These are phyloP conservation scores for Stenchaetothrips biformis DNA, from an alignment of 2,888 invertebrate genomes.

Conservation along the genomic window DNA sequence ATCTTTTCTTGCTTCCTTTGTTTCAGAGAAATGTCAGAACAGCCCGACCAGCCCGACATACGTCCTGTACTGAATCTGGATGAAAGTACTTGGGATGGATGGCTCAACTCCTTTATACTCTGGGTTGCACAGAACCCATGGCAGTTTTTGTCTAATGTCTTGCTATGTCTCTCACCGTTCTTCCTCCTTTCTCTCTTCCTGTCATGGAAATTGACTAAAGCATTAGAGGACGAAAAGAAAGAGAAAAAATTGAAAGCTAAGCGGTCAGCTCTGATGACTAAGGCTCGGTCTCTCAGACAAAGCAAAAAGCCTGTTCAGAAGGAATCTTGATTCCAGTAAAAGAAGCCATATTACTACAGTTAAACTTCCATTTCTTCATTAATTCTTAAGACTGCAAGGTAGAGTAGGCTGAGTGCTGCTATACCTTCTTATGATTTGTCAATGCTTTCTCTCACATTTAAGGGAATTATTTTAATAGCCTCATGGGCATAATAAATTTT, in stretches of 20 bases:
- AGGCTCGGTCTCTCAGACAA: slow-evolving; percentile 16
- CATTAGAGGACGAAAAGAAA: slow-evolving; percentile 51
- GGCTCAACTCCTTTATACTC: slow-evolving; percentile 41
- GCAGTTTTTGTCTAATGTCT: slow-evolving; percentile 50
- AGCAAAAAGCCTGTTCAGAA: neutral
- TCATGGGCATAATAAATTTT: too few species aligned
- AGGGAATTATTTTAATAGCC: too few species aligned
- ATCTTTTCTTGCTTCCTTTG: neutral
- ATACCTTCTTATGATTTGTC: too few species aligned
- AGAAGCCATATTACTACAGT: neutral
- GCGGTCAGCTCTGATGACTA: slow-evolving; percentile 40
- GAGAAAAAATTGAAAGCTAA: slow-evolving; percentile 43
- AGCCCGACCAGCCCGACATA: neutral
- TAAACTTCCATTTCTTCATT: neutral
- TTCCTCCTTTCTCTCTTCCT: slow-evolving; percentile 50
- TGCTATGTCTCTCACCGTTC: slow-evolving; percentile 50
- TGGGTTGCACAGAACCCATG: slow-evolving; percentile 44
- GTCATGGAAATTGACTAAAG: slow-evolving; percentile 51
- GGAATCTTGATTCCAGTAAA: neutral
- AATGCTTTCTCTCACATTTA: too few species aligned
- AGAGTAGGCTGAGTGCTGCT: too few species aligned
- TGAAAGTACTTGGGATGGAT: slow-evolving; percentile 37
- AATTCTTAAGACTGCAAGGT: neutral
- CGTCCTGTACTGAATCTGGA: neutral
- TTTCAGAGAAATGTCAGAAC: neutral